Evolutionary conservation across 1,140 invertebrate species (phyloP).

Genomic region (Acromyrmex heyeri): DNA sequence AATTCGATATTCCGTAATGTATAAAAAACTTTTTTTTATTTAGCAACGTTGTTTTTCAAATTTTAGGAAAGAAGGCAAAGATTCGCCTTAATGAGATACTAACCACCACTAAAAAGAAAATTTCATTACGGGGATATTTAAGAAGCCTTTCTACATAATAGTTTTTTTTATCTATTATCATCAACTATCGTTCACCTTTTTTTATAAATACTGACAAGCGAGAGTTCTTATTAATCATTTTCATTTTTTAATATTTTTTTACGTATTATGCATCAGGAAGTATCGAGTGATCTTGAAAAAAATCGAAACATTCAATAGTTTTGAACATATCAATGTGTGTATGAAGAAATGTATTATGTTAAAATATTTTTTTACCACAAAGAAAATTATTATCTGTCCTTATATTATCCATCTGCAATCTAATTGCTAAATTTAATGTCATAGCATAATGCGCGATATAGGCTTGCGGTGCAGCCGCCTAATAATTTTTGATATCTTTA

Average conservation of each 20-base stretch:
- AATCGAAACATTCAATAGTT: neutral
- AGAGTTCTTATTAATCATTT: slow-evolving; percentile 28
- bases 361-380: neutral
- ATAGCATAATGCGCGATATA: neutral
- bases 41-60: slow-evolving; percentile 28
- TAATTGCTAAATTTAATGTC: neutral
- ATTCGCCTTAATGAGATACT: slow-evolving; percentile 46
- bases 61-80: slow-evolving; percentile 39
- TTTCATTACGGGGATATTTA: slow-evolving; percentile 17
- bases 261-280: neutral
- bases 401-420: neutral
- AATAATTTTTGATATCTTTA: slow-evolving; percentile 24
- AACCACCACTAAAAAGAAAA: slow-evolving; percentile 47
- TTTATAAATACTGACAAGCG: slow-evolving; percentile 23
- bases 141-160: slow-evolving; percentile 39
- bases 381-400: neutral
- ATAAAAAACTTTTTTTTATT: neutral
- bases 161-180: slow-evolving; percentile 51
- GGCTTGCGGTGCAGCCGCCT: neutral
- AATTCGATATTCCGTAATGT: neutral
- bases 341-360: neutral
- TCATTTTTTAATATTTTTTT: neutral
- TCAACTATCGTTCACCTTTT: slow-evolving; percentile 23
- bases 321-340: neutral
- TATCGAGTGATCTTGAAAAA: neutral